Evolutionary conservation across 1,140 invertebrate genomes (phyloP), one percentile per base, ranked within the genome.

Genomic region (Eumeta japonica): DNA sequence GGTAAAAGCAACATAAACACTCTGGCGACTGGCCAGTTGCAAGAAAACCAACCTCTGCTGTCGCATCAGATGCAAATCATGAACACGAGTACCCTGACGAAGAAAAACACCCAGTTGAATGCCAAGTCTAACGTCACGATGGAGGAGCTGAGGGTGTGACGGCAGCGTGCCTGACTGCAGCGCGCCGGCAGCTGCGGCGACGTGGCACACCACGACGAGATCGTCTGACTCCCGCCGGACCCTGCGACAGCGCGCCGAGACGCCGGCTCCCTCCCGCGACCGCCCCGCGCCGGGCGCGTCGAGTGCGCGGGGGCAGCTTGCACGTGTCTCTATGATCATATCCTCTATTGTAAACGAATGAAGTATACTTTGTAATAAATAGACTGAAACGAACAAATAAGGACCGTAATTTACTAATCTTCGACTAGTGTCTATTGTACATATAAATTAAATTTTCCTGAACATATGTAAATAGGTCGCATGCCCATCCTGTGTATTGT

Each of bases 121-220:
- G 77, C 77, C 24, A 83, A 79, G 63, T 80, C 77, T 45, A 83
- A 71, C 62, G 80, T 77, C 56, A 82, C 78, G 24, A 87, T 88
- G 85, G 86, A 89, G 65, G 86, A 89, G 72, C 60, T 88, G 65
- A 71, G 86, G 37, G 87, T 89, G 83, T 89, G 86, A 88, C 85
- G 82, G 67, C 79, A 81, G 75, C 71, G 72, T 35, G 68, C 68
- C 56, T 77, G 75, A 77, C 73, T 75, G 64, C 72, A 74, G 46
- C 72, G 72, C 16, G 63, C 70, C 58, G 72, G 65, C 52, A 77
- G 75, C 58, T 75, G 73, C 67, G 73, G 75, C 48, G 73, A 73
- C 53, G 61, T 76, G 42, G 62, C 57, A 15, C 63, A 74, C 37
- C 72, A 73, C 43, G 75, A 77, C 48, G 75, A 77, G 50, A 76